These are phyloP conservation scores for Gymnosoma rotundatum DNA, from an alignment of 2,888 invertebrate species.

Conservation along the genomic window DNA sequence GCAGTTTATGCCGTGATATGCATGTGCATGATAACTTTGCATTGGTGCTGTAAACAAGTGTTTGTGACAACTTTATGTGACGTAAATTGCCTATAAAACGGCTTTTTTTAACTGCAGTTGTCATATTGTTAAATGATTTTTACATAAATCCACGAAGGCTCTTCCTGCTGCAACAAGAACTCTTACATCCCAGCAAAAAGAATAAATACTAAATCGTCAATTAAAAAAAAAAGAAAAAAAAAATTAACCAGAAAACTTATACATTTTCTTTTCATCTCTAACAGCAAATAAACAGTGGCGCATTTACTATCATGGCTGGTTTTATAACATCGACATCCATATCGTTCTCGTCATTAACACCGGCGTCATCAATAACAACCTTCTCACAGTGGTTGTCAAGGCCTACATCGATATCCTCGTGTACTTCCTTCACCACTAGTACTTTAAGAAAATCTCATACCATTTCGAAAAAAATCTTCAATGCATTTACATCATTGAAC, in stretches of 20 bases:
- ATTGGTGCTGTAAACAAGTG: constrained; percentile 43
- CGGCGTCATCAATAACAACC: constrained; percentile 6
- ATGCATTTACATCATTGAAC: constrained; percentile 32
- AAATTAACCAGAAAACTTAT: background rate
- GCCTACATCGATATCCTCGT: constrained; percentile 7
- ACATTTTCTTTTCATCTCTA: constrained; percentile 12
- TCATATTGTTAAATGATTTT: constrained; percentile 31
- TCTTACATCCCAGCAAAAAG: background rate
- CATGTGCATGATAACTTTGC: background rate
- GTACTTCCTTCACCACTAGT: constrained; percentile 20
- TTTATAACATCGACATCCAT: constrained; percentile 52
- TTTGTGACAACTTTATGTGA: constrained; percentile 29
- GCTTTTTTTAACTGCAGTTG: constrained; percentile 45
- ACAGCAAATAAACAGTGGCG: constrained; percentile 55
- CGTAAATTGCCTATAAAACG: constrained; percentile 31
- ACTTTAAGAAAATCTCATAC: constrained; percentile 57
- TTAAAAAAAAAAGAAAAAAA: background rate
- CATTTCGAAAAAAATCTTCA: constrained; percentile 14
- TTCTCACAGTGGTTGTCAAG: constrained; percentile 10
- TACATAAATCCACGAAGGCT: constrained; percentile 9
- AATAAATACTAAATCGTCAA: background rate
- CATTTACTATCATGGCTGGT: constrained; percentile 65
- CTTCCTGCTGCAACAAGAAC: background rate
- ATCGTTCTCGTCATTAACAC: constrained; percentile 1
- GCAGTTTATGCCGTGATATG: too few species aligned